Base-by-base conservation (phyloP, 2,888 invertebrate genomes). In the Lasioglossum calceatum region DNA sequence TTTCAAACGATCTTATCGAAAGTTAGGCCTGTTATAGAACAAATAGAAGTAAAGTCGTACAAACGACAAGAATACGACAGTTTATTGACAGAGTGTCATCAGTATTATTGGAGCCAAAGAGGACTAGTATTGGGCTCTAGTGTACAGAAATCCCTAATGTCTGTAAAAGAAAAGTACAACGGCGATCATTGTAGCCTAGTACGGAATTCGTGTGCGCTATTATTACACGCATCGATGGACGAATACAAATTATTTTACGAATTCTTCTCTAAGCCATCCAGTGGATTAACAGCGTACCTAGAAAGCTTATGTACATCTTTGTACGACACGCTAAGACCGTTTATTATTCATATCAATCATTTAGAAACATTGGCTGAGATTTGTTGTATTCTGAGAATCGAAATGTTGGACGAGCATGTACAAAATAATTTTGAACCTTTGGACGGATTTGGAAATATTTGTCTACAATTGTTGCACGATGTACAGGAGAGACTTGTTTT, bases 301-400 rank as follows among this genome's bases (percentile, higher is more conserved):
- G 98, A 98, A 92, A 97, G 97, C 0, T 95, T 99, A 0, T 99
- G 99, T 94, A 98, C 97, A 77, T 97, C 97, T 58, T 95, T 99
- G 54, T 99, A 99, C 94, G 99, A 99, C 94, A 97, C 97, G 8
- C 96, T 99, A 88, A 96, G 99, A 2, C 99, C 99, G 0, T 97
- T 98, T 92, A 97, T 99, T 81, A 99, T 99, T 87, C 98, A 99
- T 95, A 98, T 99, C 87, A 99, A 99, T 94, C 99, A 99, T 95
- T 96, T 99, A 94, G 99, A 99, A 96, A 99, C 99, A 0, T 96
- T 99, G 42, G 98, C 99, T 0, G 99, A 99, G 95, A 97, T 99
- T 77, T 99, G 99, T 94, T 98, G 98, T 70, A 99, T 99, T 91
- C 95, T 99, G 64, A 96, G 98, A 87, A 97, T 98, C 79, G 99